These are phyloP conservation scores for Acholoe squamosa DNA, from an alignment of 2,888 invertebrate genomes.

Conservation along the genomic window DNA sequence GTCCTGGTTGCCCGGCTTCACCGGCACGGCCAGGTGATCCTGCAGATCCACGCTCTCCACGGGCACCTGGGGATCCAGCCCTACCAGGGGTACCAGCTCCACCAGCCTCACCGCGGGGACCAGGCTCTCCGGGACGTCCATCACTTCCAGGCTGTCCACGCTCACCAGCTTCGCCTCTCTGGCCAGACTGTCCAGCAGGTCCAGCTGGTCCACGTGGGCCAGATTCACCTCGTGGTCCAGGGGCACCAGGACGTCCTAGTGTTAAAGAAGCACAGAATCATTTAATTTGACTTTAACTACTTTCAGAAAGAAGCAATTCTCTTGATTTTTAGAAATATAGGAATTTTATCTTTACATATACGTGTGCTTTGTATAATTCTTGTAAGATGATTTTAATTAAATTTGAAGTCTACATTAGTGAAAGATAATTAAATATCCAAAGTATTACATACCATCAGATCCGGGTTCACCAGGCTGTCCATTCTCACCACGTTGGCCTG, in stretches of 20 bases:
- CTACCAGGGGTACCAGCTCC: conserved; percentile 24
- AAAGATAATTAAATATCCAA: too few species aligned
- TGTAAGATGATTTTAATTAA: too few species aligned
- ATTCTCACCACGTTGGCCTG: conserved; percentile 64
- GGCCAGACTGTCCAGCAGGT: conserved; percentile 73
- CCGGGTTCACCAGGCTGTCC: conserved; percentile 66
- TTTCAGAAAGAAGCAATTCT: too few species aligned
- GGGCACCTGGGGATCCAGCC: conserved; percentile 67
- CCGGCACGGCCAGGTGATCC: conserved; percentile 69
- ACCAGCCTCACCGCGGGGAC: conserved; percentile 50
- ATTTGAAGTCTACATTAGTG: too few species aligned
- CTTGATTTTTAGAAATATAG: neutral
- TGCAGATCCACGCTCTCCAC: conserved; percentile 65
- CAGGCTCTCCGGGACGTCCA: conserved; percentile 61
- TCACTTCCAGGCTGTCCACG: conserved; percentile 66
- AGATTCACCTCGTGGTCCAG: conserved; percentile 68
- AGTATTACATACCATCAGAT: conserved; percentile 38
- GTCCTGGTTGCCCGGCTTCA: conserved; percentile 64
- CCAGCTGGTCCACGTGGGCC: conserved; percentile 62
- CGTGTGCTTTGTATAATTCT: too few species aligned
- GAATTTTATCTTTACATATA: neutral
- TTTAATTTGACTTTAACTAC: neutral
- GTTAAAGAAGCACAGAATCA: neutral
- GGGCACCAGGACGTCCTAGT: conserved; percentile 71
- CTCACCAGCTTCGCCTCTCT: conserved; percentile 84